Conservation (phyloP, 2,797 vertebrate genomes). For the Knipowitschia caucasica region DNA sequence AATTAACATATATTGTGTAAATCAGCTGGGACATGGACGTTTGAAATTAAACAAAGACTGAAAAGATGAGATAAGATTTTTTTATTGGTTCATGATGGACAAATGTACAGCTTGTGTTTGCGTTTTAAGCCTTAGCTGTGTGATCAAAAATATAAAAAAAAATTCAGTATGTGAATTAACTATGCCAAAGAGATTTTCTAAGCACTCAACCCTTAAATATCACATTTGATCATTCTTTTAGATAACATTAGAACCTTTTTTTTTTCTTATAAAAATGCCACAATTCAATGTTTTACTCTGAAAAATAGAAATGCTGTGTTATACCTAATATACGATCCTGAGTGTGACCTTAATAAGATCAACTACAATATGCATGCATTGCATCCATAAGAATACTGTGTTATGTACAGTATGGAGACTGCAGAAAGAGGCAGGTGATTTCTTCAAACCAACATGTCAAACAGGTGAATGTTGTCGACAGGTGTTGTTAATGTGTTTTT, state of each 20-base stretch:
- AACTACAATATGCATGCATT: slow-evolving; percentile 59
- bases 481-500: too few relatives aligned
- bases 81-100: background rate
- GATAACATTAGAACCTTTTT: too few relatives aligned
- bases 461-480: too few relatives aligned
- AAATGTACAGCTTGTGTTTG: background rate
- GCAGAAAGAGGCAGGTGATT: slow-evolving; percentile 48
- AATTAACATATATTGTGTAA: too few relatives aligned
- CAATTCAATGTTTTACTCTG: slow-evolving; percentile 15
- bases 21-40: too few relatives aligned
- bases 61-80: background rate
- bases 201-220: background rate
- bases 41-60: too few relatives aligned
- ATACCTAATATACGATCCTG: slow-evolving; percentile 54
- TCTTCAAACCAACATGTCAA: slow-evolving; percentile 34
- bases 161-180: slow-evolving; percentile 9
- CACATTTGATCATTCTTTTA: background rate
- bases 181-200: slow-evolving; percentile 6
- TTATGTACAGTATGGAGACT: slow-evolving; percentile 11
- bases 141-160: background rate
- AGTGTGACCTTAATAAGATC: slow-evolving; percentile 68
- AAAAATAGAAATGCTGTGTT: slow-evolving; percentile 30
- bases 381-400: slow-evolving; percentile 54
- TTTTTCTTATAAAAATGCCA: slow-evolving; percentile 11
- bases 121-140: background rate